Base-by-base conservation (phyloP, 2,797 vertebrate genomes). In the Pachyuromys duprasi region DNA sequence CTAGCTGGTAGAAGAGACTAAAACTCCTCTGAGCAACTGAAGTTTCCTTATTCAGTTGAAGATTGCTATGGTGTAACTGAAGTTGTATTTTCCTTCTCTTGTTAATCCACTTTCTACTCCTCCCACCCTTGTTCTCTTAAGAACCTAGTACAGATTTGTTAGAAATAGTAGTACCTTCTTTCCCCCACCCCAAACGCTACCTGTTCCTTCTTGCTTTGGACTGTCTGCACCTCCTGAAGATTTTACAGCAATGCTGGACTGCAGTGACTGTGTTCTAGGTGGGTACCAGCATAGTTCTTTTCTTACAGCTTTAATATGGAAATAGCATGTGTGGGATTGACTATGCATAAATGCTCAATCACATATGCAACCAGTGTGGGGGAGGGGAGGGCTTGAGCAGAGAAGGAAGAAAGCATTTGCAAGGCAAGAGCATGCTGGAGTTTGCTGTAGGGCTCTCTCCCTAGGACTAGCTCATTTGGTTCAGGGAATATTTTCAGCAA, bases 1-100 rank as follows among this genome's bases (percentile, higher is more conserved):
- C 98, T 98, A 97, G 98, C 98, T 98, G 98, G 98, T 96, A 97
- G 98, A 98, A 98, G 98, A 98, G 98, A 98, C 98, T 98, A 98
- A 99, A 99, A 99, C 98, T 99, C 98, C 97, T 97, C 98, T 96
- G 98, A 98, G 98, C 98, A 98, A 98, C 98, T 98, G 98, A 99
- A 99, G 98, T 99, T 99, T 98, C 98, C 97, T 98, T 97, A 97
- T 98, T 98, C 98, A 97, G 98, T 98, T 98, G 97, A 98, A 98
- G 98, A 98, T 98, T 97, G 98, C 98, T 98, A 98, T 99, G 98
- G 98, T 98, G 97, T 98, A 98, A 98, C 98, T 97, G 97, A 98
- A 98, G 98, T 98, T 98, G 98, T 98, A 95, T 98, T 98, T 98
- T 82, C 83, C 97, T 93, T 97, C 97, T 98, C 90, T 95, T 98